Evolutionary conservation across 2,113 vertebrate species (phyloP).

Genomic region (Gymnocephalus cernua): DNA sequence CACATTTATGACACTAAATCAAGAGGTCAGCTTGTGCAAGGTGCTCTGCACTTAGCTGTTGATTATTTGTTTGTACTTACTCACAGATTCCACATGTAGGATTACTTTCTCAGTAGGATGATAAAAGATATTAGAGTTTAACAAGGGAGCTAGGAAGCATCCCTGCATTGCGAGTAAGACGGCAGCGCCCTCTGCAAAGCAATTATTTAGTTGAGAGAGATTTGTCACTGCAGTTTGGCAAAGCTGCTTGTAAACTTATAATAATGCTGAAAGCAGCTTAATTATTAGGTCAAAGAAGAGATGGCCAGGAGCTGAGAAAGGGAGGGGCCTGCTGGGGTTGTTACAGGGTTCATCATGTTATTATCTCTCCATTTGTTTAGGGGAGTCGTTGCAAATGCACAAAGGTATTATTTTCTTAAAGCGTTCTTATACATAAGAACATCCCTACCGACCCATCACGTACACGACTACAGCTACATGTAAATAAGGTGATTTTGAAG

Average conservation of each 20-base stretch:
- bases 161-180: slow-evolving; percentile 9
- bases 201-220: slow-evolving; percentile 46
- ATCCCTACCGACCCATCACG: background rate
- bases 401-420: slow-evolving; percentile 24
- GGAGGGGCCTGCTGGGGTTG: slow-evolving; percentile 17
- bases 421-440: slow-evolving; percentile 1
- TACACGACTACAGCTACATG: background rate
- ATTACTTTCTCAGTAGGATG: slow-evolving; percentile 30
- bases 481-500: background rate
- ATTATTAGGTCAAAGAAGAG: slow-evolving; percentile 77
- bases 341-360: slow-evolving; percentile 42
- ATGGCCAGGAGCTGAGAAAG: slow-evolving; percentile 14
- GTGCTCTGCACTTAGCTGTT: background rate
- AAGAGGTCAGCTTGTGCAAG: slow-evolving; percentile 17
- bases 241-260: slow-evolving; percentile 68
- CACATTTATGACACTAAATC: background rate
- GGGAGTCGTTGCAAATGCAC: background rate
- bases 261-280: slow-evolving; percentile 71
- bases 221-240: slow-evolving; percentile 55
- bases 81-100: background rate
- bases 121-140: slow-evolving; percentile 26
- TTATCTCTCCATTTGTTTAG: slow-evolving; percentile 45
- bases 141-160: slow-evolving; percentile 12
- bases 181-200: slow-evolving; percentile 8
- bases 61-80: background rate